Evolutionary conservation across 2,113 vertebrate species (phyloP).

Genomic region (Bothrops jararaca): DNA sequence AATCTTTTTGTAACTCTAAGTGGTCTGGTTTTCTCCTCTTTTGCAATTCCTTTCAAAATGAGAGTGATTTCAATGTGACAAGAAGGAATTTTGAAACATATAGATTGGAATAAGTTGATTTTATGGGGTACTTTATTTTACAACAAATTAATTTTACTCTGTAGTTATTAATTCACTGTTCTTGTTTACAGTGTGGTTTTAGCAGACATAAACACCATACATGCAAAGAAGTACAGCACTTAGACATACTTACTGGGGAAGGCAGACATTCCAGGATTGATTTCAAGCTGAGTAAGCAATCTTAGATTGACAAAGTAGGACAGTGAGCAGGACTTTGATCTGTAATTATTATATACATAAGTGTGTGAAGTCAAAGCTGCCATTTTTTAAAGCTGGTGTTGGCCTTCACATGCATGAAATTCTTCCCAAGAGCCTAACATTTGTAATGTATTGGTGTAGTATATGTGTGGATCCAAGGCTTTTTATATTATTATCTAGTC

Average conservation of each 20-base stretch:
- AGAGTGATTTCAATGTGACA: background rate
- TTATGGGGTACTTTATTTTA: background rate
- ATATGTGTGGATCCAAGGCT: background rate
- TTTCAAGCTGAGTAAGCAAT: background rate
- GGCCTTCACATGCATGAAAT: background rate
- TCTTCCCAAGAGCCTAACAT: background rate
- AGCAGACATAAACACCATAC: background rate
- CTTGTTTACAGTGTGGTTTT: background rate
- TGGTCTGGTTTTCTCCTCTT: background rate
- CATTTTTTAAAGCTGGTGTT: background rate
- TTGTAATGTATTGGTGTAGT: background rate
- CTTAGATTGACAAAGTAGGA: background rate
- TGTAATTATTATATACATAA: background rate
- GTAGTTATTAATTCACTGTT: background rate
- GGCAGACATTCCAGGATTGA: background rate
- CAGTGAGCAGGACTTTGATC: background rate
- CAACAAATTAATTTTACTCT: background rate
- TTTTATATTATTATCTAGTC: background rate
- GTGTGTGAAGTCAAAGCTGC: background rate
- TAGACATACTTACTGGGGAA: background rate
- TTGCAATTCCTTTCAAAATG: background rate
- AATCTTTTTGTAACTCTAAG: background rate
- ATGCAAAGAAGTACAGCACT: background rate
- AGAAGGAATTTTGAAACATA: background rate
- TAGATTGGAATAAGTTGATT: background rate